Percentiles rank a stretch among this genome's conserved stretches.
Conservation (phyloP, 1,140 invertebrate genomes). For the Lasioglossum albipes region DNA sequence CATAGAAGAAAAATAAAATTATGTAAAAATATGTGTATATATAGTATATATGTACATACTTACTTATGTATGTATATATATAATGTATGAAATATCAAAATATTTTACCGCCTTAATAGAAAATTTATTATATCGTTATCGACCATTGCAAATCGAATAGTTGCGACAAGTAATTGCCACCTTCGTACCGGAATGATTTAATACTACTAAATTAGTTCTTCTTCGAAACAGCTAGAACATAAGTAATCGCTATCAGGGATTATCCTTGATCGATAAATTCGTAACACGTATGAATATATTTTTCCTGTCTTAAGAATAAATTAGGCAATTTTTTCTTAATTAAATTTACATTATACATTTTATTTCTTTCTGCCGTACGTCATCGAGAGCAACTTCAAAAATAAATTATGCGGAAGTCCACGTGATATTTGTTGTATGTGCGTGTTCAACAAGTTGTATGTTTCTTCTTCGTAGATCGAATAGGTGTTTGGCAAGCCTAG, state of each 20-base stretch:
- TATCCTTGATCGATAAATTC: not conserved
- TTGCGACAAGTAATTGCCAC: not conserved
- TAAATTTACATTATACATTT: slow-evolving; percentile 34
- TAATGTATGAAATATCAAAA: slow-evolving; percentile 15
- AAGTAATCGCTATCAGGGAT: not conserved
- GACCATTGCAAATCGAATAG: not conserved
- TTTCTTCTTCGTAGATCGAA: slow-evolving; percentile 92
- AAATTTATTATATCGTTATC: not conserved
- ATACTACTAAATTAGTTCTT: not conserved
- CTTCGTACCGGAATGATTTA: not conserved
- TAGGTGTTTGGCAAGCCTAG: slow-evolving; percentile 89
- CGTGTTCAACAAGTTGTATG: slow-evolving; percentile 89
- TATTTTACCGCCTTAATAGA: not conserved
- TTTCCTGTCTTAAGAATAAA: not conserved
- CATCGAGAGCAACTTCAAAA: slow-evolving; percentile 90
- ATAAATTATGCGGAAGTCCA: slow-evolving; percentile 90
- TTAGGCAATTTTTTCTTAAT: not conserved
- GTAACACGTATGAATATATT: not conserved
- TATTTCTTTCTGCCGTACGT: slow-evolving; percentile 86
- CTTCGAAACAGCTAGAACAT: not conserved
- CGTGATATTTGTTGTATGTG: slow-evolving; percentile 92
- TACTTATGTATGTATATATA: not conserved
- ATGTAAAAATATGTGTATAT: slow-evolving; percentile 2
- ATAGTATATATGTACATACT: not conserved
- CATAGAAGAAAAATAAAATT: slow-evolving; percentile 9